phyloP scores from a whole-genome alignment of 2,888 invertebrate species.

The Chesias legatella region DNA sequence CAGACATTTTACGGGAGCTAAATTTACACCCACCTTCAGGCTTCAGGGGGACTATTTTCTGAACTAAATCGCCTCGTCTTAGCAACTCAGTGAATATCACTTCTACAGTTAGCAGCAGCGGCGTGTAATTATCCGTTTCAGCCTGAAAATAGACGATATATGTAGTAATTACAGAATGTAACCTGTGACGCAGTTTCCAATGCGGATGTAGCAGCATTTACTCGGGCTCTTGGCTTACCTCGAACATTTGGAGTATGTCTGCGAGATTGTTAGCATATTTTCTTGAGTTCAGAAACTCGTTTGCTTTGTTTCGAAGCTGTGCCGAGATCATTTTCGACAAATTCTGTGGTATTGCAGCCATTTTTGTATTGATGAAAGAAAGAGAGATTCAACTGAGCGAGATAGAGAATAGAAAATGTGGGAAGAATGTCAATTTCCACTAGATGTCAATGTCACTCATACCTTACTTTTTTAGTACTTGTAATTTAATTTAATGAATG shows the following conservation, averaged over 20 bases:
- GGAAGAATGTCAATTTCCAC: no score
- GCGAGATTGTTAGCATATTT: conserved; percentile 84
- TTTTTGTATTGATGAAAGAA: conserved; percentile 39
- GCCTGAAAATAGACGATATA: conserved; percentile 55
- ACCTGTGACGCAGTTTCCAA: conserved; percentile 52
- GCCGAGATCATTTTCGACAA: conserved; percentile 82
- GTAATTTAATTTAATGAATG: no score
- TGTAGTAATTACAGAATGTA: conserved; percentile 40
- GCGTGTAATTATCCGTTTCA: conserved; percentile 69
- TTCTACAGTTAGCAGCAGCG: conserved; percentile 85
- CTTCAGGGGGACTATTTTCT: conserved; percentile 81
- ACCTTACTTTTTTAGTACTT: no score
- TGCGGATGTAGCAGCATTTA: conserved; percentile 1
- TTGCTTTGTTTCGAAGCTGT: conserved; percentile 84
- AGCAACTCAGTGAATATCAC: conserved; percentile 85
- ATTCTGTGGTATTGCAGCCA: conserved; percentile 67
- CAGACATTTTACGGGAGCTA: conserved; percentile 24
- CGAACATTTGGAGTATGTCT: conserved; percentile 85
- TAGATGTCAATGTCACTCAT: conserved; percentile 4
- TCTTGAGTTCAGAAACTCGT: conserved; percentile 84
- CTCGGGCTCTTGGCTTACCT: conserved; percentile 64
- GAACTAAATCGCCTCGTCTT: conserved; percentile 83
- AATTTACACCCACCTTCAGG: conserved; percentile 64
- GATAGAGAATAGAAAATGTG: neutral
- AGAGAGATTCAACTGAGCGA: conserved; percentile 29